phyloP scores from a whole-genome alignment of 2,113 vertebrate genomes.

The Gobio gobio region DNA sequence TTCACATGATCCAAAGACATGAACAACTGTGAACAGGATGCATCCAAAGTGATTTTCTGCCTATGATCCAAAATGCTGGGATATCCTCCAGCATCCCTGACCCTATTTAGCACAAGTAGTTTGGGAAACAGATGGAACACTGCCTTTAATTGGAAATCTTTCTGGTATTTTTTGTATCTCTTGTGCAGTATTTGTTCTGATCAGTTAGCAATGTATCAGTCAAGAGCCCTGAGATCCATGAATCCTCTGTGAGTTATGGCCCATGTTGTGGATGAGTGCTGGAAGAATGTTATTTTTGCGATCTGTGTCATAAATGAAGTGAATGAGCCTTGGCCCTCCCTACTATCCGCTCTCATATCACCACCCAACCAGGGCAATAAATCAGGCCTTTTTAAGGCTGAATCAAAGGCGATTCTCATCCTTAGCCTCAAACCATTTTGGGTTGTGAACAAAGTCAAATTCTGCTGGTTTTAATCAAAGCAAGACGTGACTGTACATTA shows the following conservation, averaged over 20 bases:
- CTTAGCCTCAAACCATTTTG: conserved; percentile 40
- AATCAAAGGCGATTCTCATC: conserved; percentile 50
- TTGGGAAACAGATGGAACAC: not conserved
- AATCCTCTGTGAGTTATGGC: not conserved
- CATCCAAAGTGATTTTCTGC: not conserved
- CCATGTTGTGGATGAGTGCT: not conserved
- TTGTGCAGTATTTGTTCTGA: not conserved
- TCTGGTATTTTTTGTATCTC: not conserved
- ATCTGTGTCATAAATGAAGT: conserved; percentile 20
- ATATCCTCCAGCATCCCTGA: not conserved
- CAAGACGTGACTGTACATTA: conserved; percentile 25
- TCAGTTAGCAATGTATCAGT: not conserved
- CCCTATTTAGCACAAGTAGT: not conserved
- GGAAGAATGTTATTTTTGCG: conserved; percentile 33
- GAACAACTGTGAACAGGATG: not conserved
- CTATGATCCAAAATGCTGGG: not conserved
- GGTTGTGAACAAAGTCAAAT: conserved; percentile 42
- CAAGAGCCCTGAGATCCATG: not conserved
- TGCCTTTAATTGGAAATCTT: too few species aligned
- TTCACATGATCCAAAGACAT: not conserved
- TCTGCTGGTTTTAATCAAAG: conserved; percentile 50
- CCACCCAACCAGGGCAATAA: conserved; percentile 26
- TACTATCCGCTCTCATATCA: conserved; percentile 29
- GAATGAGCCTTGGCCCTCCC: conserved; percentile 16
- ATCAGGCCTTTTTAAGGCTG: conserved; percentile 11